A percentile compares a stretch with the other conserved stretches of the same genome.
Conservation (phyloP, 2,113 vertebrate genomes). For the Ancistrus triradiatus region DNA sequence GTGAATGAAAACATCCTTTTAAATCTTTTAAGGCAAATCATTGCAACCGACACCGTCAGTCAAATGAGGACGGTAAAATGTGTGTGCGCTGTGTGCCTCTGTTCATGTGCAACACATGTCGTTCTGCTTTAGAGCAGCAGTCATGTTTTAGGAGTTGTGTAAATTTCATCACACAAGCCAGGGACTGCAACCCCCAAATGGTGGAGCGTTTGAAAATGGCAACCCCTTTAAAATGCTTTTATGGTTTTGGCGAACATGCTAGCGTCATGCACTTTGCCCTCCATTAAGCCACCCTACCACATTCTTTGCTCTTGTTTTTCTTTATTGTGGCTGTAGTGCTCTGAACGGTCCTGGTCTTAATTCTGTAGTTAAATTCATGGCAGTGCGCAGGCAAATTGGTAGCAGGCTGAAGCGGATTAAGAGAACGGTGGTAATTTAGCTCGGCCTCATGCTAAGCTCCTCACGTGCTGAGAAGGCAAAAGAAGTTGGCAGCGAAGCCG, state of each 20-base stretch:
- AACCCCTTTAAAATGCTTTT: neutral
- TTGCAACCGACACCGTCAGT: neutral
- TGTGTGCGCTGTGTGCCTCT: too few species aligned
- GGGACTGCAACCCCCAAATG: neutral
- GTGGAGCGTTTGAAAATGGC: neutral
- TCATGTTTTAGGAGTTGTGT: too few species aligned
- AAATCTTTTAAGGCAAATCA: conserved; percentile 9
- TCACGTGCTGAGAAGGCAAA: neutral
- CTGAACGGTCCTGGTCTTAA: neutral
- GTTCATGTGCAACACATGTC: too few species aligned
- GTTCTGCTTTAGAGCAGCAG: too few species aligned
- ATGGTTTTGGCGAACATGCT: neutral
- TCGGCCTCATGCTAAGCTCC: neutral
- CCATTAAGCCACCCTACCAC: neutral
- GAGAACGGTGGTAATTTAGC: neutral
- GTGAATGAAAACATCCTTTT: conserved; percentile 31
- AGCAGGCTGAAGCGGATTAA: too few species aligned
- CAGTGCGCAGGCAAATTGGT: neutral
- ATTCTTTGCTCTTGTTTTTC: neutral
- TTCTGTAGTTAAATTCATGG: neutral
- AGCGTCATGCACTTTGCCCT: conserved; percentile 5
- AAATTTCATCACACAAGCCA: neutral
- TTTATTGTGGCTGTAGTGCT: neutral
- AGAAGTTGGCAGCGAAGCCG: neutral
- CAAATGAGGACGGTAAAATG: neutral